Evolutionary conservation across 1,140 invertebrate genomes (phyloP), one percentile per base, ranked within the genome.

Genomic region (Ectropis grisescens): DNA sequence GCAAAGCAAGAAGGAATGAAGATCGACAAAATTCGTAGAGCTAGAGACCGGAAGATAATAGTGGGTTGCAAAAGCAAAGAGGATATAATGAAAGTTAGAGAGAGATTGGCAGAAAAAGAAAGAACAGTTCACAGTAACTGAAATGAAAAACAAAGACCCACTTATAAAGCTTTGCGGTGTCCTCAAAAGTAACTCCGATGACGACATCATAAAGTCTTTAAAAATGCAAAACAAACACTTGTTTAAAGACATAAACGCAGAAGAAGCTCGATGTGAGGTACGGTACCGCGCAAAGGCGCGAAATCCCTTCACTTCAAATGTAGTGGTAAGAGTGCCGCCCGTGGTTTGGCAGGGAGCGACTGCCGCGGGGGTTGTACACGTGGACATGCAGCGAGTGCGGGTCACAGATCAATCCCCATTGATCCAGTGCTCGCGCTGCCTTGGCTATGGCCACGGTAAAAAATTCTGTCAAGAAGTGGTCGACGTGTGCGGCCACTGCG

Each of bases 131-230:
- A 24, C 6, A n/a, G 28, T 42, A 6, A 29, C 32, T 11, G 40
- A 36, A 13, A n/a, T 42, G 12, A 29, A 40, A 16, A 39, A 45
- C n/a, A 37, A 27, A 7, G 37, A 50, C 22, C 42, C 42, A 1
- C 23, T 45, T 5, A 2, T 50, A 14, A 31, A 41, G 5, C 12
- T 42, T 2, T 36, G 8, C 2, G 45, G 36, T 7, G 45, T 47
- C 8, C 19, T 43, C 3, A 4, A 1, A 36, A 48, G 2, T n/a
- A n/a, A n/a, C n/a, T n/a, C n/a, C n/a, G n/a, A n/a, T n/a, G n/a
- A n/a, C n/a, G n/a, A n/a, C n/a, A 31, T 48, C 1, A 5, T 35
- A 1, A 35, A 8, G 6, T 27, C 34, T 0, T 9, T 47, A 3
- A 41, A 19, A 10, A 38, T 34, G 0, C 44, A 41, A 13, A 47